Base-by-base conservation (phyloP, 1,140 invertebrate species). In the Belonocnema kinseyi region DNA sequence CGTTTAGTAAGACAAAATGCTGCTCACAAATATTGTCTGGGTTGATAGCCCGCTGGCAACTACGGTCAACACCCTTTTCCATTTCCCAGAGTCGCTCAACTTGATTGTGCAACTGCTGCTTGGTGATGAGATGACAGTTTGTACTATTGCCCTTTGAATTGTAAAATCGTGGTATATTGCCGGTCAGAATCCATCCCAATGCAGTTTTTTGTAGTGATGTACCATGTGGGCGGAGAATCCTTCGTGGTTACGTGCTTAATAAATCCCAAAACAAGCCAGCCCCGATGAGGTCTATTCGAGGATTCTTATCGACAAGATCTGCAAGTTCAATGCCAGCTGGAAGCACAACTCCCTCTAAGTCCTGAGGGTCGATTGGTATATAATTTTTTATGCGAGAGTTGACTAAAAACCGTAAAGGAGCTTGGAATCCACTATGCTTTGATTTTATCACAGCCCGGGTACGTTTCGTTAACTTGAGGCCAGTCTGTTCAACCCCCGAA, bases 221-320 rank as follows among this genome's bases (percentile, higher is more conserved):
- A 74, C 58, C 14, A 7, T n/a, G 14, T 7, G 2, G 14, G n/a
- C 14, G 14, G 16, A 80, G 51, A 50, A 73, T 53, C 19, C 66
- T 77, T 70, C 76, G 33, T 40, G 33, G 54, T 51, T 33, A 61
- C 2, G 50, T 21, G 17, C 73, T 73, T 53, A 75, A 19, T 21
- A 75, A 21, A 16, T 73, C 52, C 40, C 72, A 77, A 40, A 66
- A 73, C 6, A 77, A 12, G 19, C 40, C 70, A 5, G 73, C 66
- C n/a, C 76, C 76, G 21, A 77, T 77, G 4, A 80, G 51, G 3
- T 75, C 0, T 56, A 73, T 71, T 3, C 75, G 33, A 0, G 75
- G 58, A 7, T 52, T 16, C 14, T 58, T 52, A 50, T 52, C 2
- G 19, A 70, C 26, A 40, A 53, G 76, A n/a, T n/a, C n/a, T n/a